Base-by-base conservation (phyloP, 2,797 vertebrate genomes). In the Diglossa cyanea region DNA sequence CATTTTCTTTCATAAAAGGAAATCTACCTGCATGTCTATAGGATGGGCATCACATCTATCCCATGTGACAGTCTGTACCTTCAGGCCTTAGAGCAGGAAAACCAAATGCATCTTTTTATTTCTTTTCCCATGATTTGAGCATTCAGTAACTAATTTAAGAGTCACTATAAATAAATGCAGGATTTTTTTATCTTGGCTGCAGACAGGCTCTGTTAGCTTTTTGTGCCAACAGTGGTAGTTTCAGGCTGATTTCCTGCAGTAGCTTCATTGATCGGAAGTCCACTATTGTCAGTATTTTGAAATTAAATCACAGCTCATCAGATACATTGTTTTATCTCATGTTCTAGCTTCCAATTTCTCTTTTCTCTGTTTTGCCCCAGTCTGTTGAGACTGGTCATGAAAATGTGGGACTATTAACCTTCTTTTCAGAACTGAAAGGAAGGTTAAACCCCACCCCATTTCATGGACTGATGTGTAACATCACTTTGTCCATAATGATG, bases 31-130 rank as follows among this genome's bases (percentile, higher is more conserved):
- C 26, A 39, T 28, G 20, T 33, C 31, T 53, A 0, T 37, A 4
- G 37, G 57, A 37, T 53, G 35, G n/a, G 10, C 18, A 26, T 35
- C 17, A 13, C 33, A 48, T 53, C n/a, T 42, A 55, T 55, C 23
- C 24, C 74, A 7, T 0, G 0, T 50, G 33, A 31, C 28, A 44
- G 11, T 11, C 18, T 7, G 0, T 55, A 24, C 31, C 24, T 58
- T 86, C 45, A 68, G 35, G n/a, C n/a, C 17, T 45, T 70, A 53
- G 15, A 70, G 25, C 18, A 82, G 65, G 26, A 44, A 78, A 88
- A 39, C 50, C 7, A 86, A 72, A 68, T 8, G 7, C 11, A 74
- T 62, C 7, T 70, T 85, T 61, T 73, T 5, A 19, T 67, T 79
- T 86, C 15, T 86, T 79, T 70, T 67, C 25, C 17, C 0, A 0